Base-by-base conservation (phyloP, 2,113 vertebrate genomes). In the Carassius auratus region DNA sequence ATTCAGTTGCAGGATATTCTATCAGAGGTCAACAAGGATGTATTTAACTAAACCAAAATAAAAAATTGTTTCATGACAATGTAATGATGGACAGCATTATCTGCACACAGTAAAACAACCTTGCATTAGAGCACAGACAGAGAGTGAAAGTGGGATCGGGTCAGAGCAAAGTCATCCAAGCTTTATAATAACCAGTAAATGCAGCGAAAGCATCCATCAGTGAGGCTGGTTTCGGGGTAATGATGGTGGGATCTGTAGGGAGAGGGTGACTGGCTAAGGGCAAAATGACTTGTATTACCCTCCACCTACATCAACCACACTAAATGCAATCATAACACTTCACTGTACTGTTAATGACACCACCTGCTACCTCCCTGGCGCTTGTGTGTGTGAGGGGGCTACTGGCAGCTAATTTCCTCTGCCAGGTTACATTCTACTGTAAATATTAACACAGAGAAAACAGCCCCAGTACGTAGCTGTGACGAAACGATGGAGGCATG, bases 261-360 rank as follows among this genome's bases (percentile, higher is more conserved):
- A 86, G 76, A 30, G 19, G 50, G 69, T 64, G 73, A 82, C 86
- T 88, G 55, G 74, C 81, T 55, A 52, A 45, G 64, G 69, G 73
- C 87, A 88, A 85, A 85, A 50, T 83, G 64, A 64, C 85, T 69
- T 86, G 79, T 88, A 84, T 84, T 81, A 76, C 21, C 21, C 76
- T 80, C 59, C 85, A 84, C 81, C 76, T 80, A 76, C 69, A 81
- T 88, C 80, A 76, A 59, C 42, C 80, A 88, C 68, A 80, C 84
- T 82, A 81, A 83, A 88, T 81, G 66, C 57, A 76, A 84, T 88
- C 84, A 75, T 86, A 84, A 59, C 81, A 73, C 64, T 86, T 23
- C 76, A 84, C 81, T 55, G 84, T 83, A 42, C 66, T 59, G 59
- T 71, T 62, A 81, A 88, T 71, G 76, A 86, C 61, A 76, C 52